phyloP scores from a whole-genome alignment of 2,797 vertebrate species.

The Trematomus bernacchii region DNA sequence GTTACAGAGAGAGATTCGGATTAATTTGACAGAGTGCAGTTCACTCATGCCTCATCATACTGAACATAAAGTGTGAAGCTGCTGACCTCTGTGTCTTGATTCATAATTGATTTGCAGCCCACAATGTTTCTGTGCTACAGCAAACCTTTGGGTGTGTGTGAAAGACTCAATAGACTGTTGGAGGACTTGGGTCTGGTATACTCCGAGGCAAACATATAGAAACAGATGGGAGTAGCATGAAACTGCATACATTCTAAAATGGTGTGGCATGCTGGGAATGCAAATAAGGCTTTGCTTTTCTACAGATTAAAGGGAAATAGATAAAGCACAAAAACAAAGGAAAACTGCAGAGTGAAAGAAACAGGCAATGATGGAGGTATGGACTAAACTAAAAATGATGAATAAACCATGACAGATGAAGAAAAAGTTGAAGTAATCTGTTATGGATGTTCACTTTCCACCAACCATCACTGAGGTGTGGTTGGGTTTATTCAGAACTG shows the following conservation, averaged over 20 bases:
- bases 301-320: not conserved
- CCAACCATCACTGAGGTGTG: not conserved
- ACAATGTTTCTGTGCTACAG: conserved; percentile 33
- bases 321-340: not conserved
- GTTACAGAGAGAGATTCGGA: conserved; percentile 10
- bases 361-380: not conserved
- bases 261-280: not conserved
- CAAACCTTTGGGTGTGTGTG: conserved; percentile 21
- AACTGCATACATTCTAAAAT: not conserved
- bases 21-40: conserved; percentile 27
- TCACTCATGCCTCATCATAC: conserved; percentile 25
- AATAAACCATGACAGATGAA: not conserved
- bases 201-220: not conserved
- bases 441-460: not conserved
- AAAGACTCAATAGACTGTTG: conserved; percentile 9
- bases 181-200: not conserved
- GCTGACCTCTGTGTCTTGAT: conserved; percentile 29
- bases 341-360: not conserved
- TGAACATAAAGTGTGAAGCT: conserved; percentile 35
- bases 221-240: not conserved
- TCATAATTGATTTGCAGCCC: conserved; percentile 28
- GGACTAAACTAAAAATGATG: not conserved
- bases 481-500: no score
- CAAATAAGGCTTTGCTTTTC: not conserved
- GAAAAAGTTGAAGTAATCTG: not conserved